A percentile compares a stretch with the other conserved stretches of the same genome.
Conservation (phyloP, 2,888 invertebrate species). For the Pollenia angustigena region DNA sequence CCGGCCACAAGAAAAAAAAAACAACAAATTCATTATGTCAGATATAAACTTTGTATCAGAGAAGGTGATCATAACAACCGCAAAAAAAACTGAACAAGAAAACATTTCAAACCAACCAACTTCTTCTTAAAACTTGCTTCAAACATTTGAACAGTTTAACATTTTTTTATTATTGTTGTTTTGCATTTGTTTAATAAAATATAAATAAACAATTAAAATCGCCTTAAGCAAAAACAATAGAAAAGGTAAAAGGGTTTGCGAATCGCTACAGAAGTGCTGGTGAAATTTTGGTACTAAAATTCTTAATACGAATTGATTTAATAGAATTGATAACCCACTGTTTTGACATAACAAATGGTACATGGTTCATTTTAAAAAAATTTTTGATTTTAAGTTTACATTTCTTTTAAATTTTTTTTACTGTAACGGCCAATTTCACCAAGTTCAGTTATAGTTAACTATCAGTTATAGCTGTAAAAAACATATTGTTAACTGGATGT, state of each 20-base stretch:
- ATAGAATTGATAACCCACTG: no score
- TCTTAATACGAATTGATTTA: no score
- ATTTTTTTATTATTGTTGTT: constrained; percentile 15
- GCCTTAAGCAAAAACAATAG: background rate
- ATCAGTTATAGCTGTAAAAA: no score
- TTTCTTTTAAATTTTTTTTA: no score
- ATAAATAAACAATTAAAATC: constrained; percentile 52
- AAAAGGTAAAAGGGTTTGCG: constrained; percentile 14
- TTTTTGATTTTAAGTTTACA: no score
- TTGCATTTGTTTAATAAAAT: constrained; percentile 28
- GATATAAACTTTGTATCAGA: constrained; percentile 47
- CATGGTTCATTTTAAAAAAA: no score
- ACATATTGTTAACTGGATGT: no score
- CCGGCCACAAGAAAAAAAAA: constrained; percentile 51
- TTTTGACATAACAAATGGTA: no score
- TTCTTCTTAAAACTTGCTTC: constrained; percentile 50
- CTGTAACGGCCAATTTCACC: no score
- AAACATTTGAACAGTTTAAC: constrained; percentile 44
- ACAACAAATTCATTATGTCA: constrained; percentile 38
- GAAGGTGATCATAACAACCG: constrained; percentile 61
- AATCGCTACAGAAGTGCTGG: background rate
- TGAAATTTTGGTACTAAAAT: background rate
- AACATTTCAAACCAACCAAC: constrained; percentile 41
- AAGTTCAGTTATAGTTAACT: no score
- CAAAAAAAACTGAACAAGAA: constrained; percentile 26